Percentiles rank a stretch among this genome's conserved stretches.
Conservation (phyloP, 2,888 invertebrate genomes). For the Toxonevra muliebris region DNA sequence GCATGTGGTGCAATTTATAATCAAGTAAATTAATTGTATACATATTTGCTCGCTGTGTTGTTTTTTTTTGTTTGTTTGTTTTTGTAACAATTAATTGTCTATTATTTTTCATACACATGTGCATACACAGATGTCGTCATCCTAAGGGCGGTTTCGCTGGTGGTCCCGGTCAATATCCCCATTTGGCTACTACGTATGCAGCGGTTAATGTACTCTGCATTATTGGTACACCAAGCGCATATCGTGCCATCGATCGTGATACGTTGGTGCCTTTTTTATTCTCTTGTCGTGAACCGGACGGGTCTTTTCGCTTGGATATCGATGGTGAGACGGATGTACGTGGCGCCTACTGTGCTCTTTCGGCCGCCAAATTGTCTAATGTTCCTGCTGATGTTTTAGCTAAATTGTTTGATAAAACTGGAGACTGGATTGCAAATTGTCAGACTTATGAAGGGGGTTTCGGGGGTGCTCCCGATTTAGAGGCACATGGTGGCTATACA, state of each 20-base stretch:
- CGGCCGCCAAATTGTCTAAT: slow-evolving; percentile 80
- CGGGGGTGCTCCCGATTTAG: slow-evolving; percentile 91
- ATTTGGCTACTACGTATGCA: slow-evolving; percentile 97
- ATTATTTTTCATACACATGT: background rate
- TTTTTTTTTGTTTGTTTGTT: slow-evolving; percentile 16
- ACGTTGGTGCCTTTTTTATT: slow-evolving; percentile 79
- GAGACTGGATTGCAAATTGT: slow-evolving; percentile 93
- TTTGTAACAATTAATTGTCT: background rate
- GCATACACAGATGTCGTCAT: slow-evolving; percentile 53
- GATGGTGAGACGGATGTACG: slow-evolving; percentile 95
- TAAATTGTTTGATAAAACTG: slow-evolving; percentile 83
- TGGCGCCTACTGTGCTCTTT: slow-evolving; percentile 96
- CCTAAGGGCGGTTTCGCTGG: slow-evolving; percentile 88
- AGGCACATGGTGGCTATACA: slow-evolving; percentile 99
- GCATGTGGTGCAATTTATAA: slow-evolving; percentile 70
- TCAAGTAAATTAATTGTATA: slow-evolving; percentile 66
- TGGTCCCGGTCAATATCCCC: slow-evolving; percentile 91
- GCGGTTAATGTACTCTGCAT: slow-evolving; percentile 93
- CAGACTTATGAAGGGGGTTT: slow-evolving; percentile 99
- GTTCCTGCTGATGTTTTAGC: slow-evolving; percentile 78
- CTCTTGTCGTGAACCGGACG: slow-evolving; percentile 81
- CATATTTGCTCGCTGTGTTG: background rate
- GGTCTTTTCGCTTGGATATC: slow-evolving; percentile 90
- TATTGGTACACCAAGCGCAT: slow-evolving; percentile 88
- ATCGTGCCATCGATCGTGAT: slow-evolving; percentile 81